Evolutionary conservation across 2,888 invertebrate species (phyloP).

Genomic region (Eilema griseolum): DNA sequence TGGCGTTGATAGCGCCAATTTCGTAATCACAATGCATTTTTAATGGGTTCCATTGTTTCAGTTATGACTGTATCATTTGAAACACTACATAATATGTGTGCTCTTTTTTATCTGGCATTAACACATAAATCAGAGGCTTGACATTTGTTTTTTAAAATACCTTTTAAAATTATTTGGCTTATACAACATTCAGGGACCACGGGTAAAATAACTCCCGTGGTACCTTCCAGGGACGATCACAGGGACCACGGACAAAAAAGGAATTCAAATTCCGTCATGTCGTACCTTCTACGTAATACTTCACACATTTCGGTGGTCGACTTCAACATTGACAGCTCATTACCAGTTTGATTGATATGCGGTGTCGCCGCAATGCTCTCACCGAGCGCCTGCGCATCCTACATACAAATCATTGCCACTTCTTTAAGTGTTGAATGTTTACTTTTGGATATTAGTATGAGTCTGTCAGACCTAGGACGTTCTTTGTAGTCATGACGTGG

Average conservation of each 20-base stretch:
- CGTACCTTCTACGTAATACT: slow-evolving; percentile 13
- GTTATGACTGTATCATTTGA: no score
- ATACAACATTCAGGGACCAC: no score
- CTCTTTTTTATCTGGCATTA: no score
- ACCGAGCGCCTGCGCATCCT: slow-evolving; percentile 41
- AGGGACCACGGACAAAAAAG: not conserved
- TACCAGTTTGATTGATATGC: slow-evolving; percentile 54
- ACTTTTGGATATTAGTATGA: slow-evolving; percentile 7
- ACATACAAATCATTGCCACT: slow-evolving; percentile 62
- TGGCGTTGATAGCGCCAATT: no score
- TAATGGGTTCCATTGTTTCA: no score
- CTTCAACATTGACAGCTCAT: slow-evolving; percentile 19
- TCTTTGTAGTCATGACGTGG: not conserved
- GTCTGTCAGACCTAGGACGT: slow-evolving; percentile 29
- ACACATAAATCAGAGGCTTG: no score
- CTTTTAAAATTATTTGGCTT: no score
- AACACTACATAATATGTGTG: no score
- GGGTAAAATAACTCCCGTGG: no score
- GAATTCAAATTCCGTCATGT: slow-evolving; percentile 14
- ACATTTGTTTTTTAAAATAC: no score
- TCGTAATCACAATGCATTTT: no score
- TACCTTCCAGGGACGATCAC: no score
- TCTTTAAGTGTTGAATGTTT: not conserved
- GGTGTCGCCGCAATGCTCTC: slow-evolving; percentile 58
- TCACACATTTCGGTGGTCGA: slow-evolving; percentile 20